phyloP scores from a whole-genome alignment of 2,113 vertebrate species.

The Zosterops japonicus region DNA sequence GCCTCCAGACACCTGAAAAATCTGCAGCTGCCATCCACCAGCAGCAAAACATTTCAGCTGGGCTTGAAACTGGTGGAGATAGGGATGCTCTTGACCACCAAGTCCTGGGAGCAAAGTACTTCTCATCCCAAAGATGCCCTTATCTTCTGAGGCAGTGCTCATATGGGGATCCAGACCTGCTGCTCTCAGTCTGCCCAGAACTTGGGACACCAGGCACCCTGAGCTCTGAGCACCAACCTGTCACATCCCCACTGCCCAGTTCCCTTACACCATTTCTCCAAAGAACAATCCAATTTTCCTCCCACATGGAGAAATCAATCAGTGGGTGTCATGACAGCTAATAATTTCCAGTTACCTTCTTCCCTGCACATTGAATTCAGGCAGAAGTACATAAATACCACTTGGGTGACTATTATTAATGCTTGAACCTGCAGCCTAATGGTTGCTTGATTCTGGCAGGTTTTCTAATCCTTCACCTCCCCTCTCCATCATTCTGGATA shows the following conservation, averaged over 20 bases:
- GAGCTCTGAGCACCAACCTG: background rate
- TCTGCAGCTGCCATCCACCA: background rate
- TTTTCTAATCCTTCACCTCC: slow-evolving; percentile 9
- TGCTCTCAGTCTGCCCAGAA: background rate
- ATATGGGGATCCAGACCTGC: background rate
- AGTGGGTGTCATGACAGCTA: background rate
- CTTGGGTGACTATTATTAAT: background rate
- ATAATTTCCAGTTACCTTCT: background rate
- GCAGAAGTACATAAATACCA: background rate
- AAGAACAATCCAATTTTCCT: background rate
- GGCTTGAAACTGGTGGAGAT: background rate
- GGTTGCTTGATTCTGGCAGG: background rate
- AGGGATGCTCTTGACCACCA: background rate
- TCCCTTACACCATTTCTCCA: background rate
- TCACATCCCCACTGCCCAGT: background rate
- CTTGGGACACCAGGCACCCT: background rate
- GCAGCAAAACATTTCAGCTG: background rate
- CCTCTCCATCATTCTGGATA: background rate
- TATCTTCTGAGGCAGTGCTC: background rate
- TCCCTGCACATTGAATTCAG: background rate
- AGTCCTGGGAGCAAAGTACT: background rate
- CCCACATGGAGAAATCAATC: background rate
- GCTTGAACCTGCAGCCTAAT: background rate
- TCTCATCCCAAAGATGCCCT: background rate
- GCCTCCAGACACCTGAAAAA: background rate